These are phyloP conservation scores for Hypomecis atomaria DNA, from an alignment of 2,888 invertebrate species.

Conservation along the genomic window DNA sequence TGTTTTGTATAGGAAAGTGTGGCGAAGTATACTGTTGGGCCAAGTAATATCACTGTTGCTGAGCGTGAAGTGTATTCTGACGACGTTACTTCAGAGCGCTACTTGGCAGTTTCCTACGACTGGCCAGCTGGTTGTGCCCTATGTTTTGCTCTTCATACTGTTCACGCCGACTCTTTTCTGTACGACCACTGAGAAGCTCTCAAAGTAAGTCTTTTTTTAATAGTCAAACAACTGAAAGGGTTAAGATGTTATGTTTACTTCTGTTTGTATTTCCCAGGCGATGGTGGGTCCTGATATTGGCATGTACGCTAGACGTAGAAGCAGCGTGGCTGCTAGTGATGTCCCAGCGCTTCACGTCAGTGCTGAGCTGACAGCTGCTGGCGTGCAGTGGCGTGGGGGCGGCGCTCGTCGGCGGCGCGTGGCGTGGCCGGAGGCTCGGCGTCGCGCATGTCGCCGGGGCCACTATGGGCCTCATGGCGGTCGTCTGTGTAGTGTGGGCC, in stretches of 20 bases:
- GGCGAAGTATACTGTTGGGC: constrained; percentile 89
- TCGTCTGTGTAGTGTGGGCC: constrained; percentile 93
- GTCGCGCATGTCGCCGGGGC: constrained; percentile 92
- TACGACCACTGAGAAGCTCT: constrained; percentile 87
- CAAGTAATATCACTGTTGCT: constrained; percentile 91
- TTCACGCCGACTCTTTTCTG: constrained; percentile 91
- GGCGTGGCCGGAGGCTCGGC: constrained; percentile 90
- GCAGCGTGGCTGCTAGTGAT: constrained; percentile 92
- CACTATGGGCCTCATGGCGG: constrained; percentile 91
- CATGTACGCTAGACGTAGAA: constrained; percentile 93
- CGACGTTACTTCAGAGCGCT: constrained; percentile 88
- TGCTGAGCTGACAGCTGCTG: constrained; percentile 88
- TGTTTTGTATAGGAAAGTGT: constrained; percentile 85
- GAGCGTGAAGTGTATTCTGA: constrained; percentile 90
- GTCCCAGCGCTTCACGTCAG: constrained; percentile 87
- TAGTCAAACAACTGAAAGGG: background rate
- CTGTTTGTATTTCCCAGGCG: constrained; percentile 59
- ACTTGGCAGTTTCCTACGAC: constrained; percentile 90
- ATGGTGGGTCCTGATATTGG: constrained; percentile 90
- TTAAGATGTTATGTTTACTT: too few relatives aligned
- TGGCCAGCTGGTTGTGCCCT: constrained; percentile 92
- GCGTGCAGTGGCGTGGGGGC: constrained; percentile 94
- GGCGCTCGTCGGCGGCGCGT: constrained; percentile 91
- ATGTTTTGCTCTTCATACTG: constrained; percentile 89
- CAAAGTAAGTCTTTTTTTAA: constrained; percentile 71